A percentile compares a stretch with the other conserved stretches of the same genome.
These are phyloP conservation scores for Ericerus pela DNA, from an alignment of 1,140 invertebrate genomes.

Conservation along the genomic window DNA sequence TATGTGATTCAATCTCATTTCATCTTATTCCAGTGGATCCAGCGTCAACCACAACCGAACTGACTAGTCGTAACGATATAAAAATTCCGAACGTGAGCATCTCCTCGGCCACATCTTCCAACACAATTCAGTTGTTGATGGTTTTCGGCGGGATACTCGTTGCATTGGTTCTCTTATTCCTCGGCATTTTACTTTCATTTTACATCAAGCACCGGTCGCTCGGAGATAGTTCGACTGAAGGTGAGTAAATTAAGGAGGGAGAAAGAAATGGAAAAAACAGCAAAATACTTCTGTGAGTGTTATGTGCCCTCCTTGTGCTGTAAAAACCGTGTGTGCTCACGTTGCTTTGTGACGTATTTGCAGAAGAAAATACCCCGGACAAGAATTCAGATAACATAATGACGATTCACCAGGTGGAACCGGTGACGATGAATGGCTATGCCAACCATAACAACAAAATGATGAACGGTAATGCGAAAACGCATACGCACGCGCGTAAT, in stretches of 20 bases:
- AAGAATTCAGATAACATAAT: slow-evolving; percentile 21
- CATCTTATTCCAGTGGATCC: not conserved
- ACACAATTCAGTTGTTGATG: not conserved
- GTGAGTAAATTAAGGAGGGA: no score
- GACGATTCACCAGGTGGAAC: slow-evolving; percentile 24
- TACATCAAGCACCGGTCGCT: not conserved
- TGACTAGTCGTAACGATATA: slow-evolving; percentile 7
- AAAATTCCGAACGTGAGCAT: not conserved
- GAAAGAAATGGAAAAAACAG: no score
- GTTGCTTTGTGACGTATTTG: no score
- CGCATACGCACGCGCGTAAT: slow-evolving; percentile 15
- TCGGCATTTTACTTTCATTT: not conserved
- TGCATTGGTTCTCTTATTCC: not conserved
- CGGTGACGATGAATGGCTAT: slow-evolving; percentile 22
- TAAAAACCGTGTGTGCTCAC: no score
- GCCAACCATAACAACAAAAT: slow-evolving; percentile 16
- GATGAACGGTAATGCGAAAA: slow-evolving; percentile 16
- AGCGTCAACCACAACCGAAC: not conserved
- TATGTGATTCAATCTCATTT: no score
- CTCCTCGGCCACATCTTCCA: not conserved
- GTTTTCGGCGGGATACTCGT: not conserved
- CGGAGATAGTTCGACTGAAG: not conserved
- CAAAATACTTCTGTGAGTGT: no score
- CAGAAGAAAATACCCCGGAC: slow-evolving; percentile 1
- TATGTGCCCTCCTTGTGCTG: no score